These are phyloP conservation scores for Meiosimyza decipiens DNA, from an alignment of 2,888 invertebrate species.

Conservation along the genomic window DNA sequence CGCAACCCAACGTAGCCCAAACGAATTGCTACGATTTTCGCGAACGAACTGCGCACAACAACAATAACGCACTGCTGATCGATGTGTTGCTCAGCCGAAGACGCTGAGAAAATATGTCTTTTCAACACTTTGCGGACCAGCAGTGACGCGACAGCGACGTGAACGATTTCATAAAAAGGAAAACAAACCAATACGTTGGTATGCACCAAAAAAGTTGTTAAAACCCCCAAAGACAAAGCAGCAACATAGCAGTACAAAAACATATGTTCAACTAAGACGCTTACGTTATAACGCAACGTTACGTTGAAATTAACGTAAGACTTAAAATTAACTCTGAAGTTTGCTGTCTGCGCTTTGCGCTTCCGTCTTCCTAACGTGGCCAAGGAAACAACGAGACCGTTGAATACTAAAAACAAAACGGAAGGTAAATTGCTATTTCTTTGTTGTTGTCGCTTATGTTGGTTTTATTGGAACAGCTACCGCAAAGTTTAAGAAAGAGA, in stretches of 20 bases:
- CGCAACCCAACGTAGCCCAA: conserved; percentile 20
- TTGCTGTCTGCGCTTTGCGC: neutral
- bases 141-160: neutral
- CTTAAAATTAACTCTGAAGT: too few species aligned
- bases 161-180: neutral
- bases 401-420: too few species aligned
- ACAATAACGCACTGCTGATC: conserved; percentile 29
- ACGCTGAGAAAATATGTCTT: conserved; percentile 43
- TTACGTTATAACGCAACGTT: conserved; percentile 27
- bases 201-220: neutral
- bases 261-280: conserved; percentile 11
- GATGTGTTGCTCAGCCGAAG: conserved; percentile 31
- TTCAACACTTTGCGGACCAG: conserved; percentile 41
- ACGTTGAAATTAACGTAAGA: neutral
- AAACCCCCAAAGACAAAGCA: conserved; percentile 8
- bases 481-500: neutral
- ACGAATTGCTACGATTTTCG: conserved; percentile 28
- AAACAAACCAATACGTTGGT: neutral
- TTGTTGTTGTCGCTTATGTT: too few species aligned
- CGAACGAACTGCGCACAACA: conserved; percentile 32
- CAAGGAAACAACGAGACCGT: conserved; percentile 8
- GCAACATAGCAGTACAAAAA: conserved; percentile 13
- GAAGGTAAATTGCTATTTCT: too few species aligned
- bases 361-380: conserved; percentile 29
- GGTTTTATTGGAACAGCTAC: neutral